Percentiles rank a stretch among this genome's conserved stretches.
These are phyloP conservation scores for Elgonia sp. DNA, from an alignment of 2,888 invertebrate species.

Conservation along the genomic window DNA sequence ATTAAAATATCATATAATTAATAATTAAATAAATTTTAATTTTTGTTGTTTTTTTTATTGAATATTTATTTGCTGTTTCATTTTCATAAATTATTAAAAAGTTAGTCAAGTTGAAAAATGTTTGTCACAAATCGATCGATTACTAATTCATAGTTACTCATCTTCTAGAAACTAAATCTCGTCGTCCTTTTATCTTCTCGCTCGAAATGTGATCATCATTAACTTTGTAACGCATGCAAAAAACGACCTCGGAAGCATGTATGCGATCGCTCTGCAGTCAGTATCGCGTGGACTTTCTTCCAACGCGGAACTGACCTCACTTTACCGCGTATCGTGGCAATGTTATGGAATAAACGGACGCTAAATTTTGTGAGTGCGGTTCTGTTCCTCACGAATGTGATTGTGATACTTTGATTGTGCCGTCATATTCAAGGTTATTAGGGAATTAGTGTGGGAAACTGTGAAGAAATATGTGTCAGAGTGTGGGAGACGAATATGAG, in stretches of 20 bases:
- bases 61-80: too few relatives aligned
- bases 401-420: constrained; percentile 24
- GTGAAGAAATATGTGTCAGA: constrained; percentile 51
- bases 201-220: constrained; percentile 10
- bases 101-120: too few relatives aligned
- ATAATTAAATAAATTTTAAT: too few relatives aligned
- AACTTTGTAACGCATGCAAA: constrained; percentile 18
- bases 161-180: too few relatives aligned
- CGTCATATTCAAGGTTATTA: constrained; percentile 42
- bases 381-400: background rate
- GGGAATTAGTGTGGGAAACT: constrained; percentile 44
- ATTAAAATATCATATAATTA: too few relatives aligned
- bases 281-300: constrained; percentile 70
- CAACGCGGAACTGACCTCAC: constrained; percentile 71
- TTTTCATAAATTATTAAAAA: too few relatives aligned
- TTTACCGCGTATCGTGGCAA: constrained; percentile 25
- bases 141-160: too few relatives aligned
- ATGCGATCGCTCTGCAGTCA: constrained; percentile 41
- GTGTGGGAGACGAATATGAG: constrained; percentile 34
- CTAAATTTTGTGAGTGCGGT: constrained; percentile 7
- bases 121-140: too few relatives aligned
- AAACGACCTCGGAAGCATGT: background rate
- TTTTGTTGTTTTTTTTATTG: too few relatives aligned
- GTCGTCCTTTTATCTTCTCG: background rate
- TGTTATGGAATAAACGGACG: constrained; percentile 26